Percentiles rank a stretch among this genome's conserved stretches.
phyloP scores from a whole-genome alignment of 37 sponge, comb jelly and placozoan genomes.

The Geodia barretti region DNA sequence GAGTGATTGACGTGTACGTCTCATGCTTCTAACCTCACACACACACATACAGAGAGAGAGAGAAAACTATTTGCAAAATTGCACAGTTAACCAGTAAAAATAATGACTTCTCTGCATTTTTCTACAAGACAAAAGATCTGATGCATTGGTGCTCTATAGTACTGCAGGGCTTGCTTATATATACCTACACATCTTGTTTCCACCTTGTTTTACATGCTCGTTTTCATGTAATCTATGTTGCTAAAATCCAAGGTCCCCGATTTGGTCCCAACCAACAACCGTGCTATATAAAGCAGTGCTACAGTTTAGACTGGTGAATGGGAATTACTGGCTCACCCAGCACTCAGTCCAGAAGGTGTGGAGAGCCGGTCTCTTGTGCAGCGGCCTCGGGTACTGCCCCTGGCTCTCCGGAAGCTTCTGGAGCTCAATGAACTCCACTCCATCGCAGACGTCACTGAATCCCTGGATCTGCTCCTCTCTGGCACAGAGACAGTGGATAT shows the following conservation, averaged over 20 bases:
- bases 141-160: too few relatives aligned
- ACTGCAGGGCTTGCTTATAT: too few relatives aligned
- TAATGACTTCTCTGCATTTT: too few relatives aligned
- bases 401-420: not conserved
- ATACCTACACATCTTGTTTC: too few relatives aligned
- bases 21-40: not conserved
- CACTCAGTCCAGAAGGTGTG: constrained; percentile 74
- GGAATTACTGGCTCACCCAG: constrained; percentile 45
- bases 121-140: too few relatives aligned
- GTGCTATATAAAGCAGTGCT: too few relatives aligned
- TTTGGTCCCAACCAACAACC: too few relatives aligned
- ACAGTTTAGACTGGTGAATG: too few relatives aligned
- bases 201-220: too few relatives aligned
- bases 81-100: not conserved
- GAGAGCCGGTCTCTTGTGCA: constrained; percentile 51
- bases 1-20: not conserved
- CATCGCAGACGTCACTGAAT: constrained; percentile 55
- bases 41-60: too few relatives aligned
- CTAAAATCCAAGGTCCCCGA: too few relatives aligned
- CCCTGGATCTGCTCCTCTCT: constrained; percentile 38
- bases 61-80: not conserved
- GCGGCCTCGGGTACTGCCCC: not conserved
- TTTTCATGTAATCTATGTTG: too few relatives aligned
- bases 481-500: not conserved
- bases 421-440: constrained; percentile 40